Percentiles rank a stretch among this genome's conserved stretches.
phyloP scores from a whole-genome alignment of 2,888 invertebrate genomes.

The Serrognathus titanus region DNA sequence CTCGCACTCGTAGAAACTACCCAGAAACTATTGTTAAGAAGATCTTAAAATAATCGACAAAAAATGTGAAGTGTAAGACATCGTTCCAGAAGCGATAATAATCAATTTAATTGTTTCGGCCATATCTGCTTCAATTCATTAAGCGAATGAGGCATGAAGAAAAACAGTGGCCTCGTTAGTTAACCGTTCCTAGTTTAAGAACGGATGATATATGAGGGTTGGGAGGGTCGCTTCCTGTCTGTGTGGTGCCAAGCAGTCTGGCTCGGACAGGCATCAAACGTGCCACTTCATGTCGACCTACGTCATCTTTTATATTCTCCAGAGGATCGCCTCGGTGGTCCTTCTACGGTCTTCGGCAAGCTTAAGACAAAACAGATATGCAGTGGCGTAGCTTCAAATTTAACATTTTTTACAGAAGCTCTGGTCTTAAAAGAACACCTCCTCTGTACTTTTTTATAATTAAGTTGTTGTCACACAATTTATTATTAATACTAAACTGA shows the following conservation, averaged over 20 bases:
- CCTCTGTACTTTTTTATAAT: too few species aligned
- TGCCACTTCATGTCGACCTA: constrained; percentile 24
- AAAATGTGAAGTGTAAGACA: too few species aligned
- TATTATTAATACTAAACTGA: not conserved
- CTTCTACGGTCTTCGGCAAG: not conserved
- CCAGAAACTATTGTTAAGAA: too few species aligned
- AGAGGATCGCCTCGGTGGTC: not conserved
- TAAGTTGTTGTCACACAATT: too few species aligned
- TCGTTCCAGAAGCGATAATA: too few species aligned
- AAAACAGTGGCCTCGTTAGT: constrained; percentile 6
- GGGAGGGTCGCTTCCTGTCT: constrained; percentile 41
- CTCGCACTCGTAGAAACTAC: too few species aligned
- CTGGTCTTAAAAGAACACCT: too few species aligned
- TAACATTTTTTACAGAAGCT: too few species aligned
- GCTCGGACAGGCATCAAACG: constrained; percentile 15
- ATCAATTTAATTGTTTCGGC: too few species aligned
- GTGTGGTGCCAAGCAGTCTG: constrained; percentile 46
- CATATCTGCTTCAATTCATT: too few species aligned
- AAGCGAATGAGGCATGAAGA: too few species aligned
- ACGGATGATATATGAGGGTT: constrained; percentile 41
- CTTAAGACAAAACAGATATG: not conserved
- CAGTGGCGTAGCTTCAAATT: not conserved
- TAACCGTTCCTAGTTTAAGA: constrained; percentile 24
- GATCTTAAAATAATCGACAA: too few species aligned
- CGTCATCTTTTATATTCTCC: not conserved